Conservation (phyloP, 2,113 vertebrate genomes). For the Chauna torquata region DNA sequence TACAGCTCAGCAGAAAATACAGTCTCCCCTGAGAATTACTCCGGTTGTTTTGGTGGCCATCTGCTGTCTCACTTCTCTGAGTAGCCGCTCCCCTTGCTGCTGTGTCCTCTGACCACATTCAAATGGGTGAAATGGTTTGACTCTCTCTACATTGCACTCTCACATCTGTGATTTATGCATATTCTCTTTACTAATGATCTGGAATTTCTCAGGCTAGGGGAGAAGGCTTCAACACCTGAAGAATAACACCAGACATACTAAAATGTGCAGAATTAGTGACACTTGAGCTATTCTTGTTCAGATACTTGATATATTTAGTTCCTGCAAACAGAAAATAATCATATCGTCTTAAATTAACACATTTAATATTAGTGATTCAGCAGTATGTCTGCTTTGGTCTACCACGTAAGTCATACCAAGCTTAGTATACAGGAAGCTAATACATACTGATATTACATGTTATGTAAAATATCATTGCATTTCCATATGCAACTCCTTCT, state of each 20-base stretch:
- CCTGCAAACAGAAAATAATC: background rate
- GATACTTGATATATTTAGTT: background rate
- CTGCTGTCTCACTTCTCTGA: constrained; percentile 52
- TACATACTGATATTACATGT: background rate
- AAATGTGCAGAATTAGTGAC: background rate
- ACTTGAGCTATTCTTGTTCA: background rate
- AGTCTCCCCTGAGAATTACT: constrained; percentile 32
- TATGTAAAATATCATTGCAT: background rate
- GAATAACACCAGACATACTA: background rate
- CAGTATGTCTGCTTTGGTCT: background rate
- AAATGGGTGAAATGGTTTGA: constrained; percentile 22
- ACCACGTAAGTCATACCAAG: background rate
- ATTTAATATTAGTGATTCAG: background rate
- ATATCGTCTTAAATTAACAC: background rate
- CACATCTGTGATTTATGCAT: background rate
- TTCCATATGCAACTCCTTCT: background rate
- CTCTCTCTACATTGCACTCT: background rate
- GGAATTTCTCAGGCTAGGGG: background rate
- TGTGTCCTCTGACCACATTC: background rate
- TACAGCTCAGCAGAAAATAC: constrained; percentile 55
- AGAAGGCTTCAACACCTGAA: background rate
- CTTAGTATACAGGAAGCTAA: background rate
- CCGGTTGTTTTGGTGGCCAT: constrained; percentile 50
- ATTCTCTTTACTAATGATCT: background rate
- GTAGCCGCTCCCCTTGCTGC: background rate